Evolutionary conservation across 2,797 vertebrate species (phyloP).

Genomic region (Chrysocyon brachyurus): DNA sequence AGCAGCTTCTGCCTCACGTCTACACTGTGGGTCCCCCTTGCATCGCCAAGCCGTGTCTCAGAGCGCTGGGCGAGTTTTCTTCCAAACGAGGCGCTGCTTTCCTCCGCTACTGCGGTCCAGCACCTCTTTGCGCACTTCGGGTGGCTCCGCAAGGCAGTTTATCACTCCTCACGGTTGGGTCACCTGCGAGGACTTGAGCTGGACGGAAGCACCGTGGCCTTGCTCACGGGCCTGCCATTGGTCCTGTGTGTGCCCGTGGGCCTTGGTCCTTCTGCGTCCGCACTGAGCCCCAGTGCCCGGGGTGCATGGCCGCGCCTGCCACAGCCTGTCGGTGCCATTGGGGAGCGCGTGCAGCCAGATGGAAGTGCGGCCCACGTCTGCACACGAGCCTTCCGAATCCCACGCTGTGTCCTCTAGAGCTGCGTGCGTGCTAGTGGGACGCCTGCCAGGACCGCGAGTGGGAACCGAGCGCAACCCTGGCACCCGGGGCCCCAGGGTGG

Average conservation of each 20-base stretch:
- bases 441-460: accelerated
- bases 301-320: no score
- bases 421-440: accelerated
- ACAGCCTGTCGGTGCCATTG: no score
- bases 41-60: background rate
- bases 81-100: no score
- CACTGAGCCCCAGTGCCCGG: no score
- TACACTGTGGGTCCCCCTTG: accelerated
- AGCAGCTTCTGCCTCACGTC: accelerated
- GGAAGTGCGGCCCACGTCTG: accelerated
- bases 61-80: background rate
- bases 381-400: accelerated
- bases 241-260: no score
- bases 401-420: accelerated
- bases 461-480: background rate
- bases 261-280: no score
- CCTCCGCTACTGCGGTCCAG: background rate
- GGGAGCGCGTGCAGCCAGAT: background rate
- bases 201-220: accelerated
- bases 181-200: no score
- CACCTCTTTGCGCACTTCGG: accelerated
- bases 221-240: no score
- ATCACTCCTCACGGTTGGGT: background rate
- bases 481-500: accelerated
- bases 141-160: no score